Percentiles rank a stretch among this genome's conserved stretches.
Conservation (phyloP, 1,140 invertebrate species). For the Ctenoplectra terminalis region DNA sequence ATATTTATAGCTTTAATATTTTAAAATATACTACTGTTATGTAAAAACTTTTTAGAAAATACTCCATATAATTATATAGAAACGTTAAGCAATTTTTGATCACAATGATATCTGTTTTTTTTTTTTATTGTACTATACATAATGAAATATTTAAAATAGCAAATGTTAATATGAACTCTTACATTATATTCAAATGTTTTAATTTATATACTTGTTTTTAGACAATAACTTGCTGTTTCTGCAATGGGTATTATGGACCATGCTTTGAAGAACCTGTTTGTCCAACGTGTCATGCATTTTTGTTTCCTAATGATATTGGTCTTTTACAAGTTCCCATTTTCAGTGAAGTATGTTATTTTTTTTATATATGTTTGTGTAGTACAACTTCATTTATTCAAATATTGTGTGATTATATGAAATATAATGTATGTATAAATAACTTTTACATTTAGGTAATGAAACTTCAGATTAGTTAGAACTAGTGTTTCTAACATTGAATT, state of each 20-base stretch:
- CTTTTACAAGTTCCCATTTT: slow-evolving; percentile 84
- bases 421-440: neutral
- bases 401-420: neutral
- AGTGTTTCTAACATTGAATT: neutral
- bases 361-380: neutral
- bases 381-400: slow-evolving; percentile 16
- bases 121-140: too few species aligned
- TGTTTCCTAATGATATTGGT: slow-evolving; percentile 91
- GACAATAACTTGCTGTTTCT: slow-evolving; percentile 90
- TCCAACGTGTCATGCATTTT: slow-evolving; percentile 94
- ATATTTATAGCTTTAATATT: too few species aligned
- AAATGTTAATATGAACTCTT: neutral
- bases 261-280: slow-evolving; percentile 96
- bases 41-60: too few species aligned
- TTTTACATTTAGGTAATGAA: neutral
- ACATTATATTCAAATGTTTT: neutral
- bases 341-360: slow-evolving; percentile 79
- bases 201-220: slow-evolving; percentile 76
- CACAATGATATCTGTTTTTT: too few species aligned
- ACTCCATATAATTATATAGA: too few species aligned
- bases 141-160: too few species aligned
- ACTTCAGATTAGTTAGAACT: neutral
- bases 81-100: too few species aligned
- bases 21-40: too few species aligned
- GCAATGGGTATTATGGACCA: slow-evolving; percentile 96